These are phyloP conservation scores for Calidris pygmaea DNA, from an alignment of 2,113 vertebrate species.

Conservation along the genomic window DNA sequence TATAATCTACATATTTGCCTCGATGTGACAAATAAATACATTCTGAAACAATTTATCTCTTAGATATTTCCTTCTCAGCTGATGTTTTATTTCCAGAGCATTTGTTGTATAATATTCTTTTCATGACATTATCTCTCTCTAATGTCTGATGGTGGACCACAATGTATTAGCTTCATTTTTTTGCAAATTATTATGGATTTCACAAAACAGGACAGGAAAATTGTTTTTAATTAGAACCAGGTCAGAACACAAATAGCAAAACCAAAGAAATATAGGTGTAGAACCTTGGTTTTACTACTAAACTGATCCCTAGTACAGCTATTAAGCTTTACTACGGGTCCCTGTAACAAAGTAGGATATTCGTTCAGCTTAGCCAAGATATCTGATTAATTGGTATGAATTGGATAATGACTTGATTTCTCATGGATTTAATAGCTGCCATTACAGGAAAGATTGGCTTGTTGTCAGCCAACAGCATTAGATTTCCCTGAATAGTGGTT, in stretches of 20 bases:
- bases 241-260: neutral
- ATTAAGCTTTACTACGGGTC: constrained; percentile 16
- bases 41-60: neutral
- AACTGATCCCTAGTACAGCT: neutral
- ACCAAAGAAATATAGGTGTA: neutral
- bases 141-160: neutral
- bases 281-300: neutral
- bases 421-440: constrained; percentile 20
- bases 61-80: neutral
- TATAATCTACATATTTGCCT: neutral
- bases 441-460: constrained; percentile 54
- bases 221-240: constrained; percentile 4
- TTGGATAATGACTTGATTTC: constrained; percentile 51
- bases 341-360: neutral
- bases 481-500: constrained; percentile 17
- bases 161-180: neutral
- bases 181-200: neutral
- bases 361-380: constrained; percentile 27
- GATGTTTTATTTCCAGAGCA: neutral
- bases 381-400: constrained; percentile 57
- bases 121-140: neutral
- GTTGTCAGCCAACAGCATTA: constrained; percentile 43
- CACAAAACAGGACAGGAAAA: constrained; percentile 1
- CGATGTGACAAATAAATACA: neutral
- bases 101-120: neutral